Evolutionary conservation across 2,113 vertebrate genomes (phyloP).

Genomic region (Rhinichthys klamathensis): DNA sequence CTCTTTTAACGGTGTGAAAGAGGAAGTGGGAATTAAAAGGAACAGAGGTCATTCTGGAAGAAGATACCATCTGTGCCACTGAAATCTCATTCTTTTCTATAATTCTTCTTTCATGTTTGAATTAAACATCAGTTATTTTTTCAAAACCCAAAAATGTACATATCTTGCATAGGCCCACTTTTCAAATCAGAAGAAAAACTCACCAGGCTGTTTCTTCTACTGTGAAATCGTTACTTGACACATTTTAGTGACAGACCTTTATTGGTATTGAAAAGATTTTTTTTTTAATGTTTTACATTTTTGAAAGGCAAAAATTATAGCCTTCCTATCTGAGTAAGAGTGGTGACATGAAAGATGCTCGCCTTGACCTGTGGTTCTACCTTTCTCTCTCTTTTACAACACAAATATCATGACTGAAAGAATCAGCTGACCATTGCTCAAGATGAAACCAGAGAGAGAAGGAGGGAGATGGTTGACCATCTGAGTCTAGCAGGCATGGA

Average conservation of each 20-base stretch:
- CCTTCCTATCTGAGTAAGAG: background rate
- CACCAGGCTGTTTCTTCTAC: background rate
- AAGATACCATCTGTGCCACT: background rate
- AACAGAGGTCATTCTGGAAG: slow-evolving; percentile 10
- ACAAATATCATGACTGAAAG: background rate
- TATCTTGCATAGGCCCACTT: background rate
- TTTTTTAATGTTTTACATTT: background rate
- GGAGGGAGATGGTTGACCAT: background rate
- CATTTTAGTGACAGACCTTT: background rate
- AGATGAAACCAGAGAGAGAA: background rate
- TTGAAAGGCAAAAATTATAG: background rate
- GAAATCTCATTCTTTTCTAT: background rate
- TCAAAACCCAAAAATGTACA: background rate
- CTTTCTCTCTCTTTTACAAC: background rate
- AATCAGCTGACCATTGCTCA: background rate
- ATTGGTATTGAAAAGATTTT: background rate
- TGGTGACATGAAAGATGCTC: background rate
- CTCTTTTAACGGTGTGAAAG: slow-evolving; percentile 65
- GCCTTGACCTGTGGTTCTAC: background rate
- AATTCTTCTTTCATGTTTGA: background rate
- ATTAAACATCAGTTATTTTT: background rate
- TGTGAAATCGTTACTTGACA: background rate
- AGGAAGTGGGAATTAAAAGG: slow-evolving; percentile 62
- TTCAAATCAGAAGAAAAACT: background rate
- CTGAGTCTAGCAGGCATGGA: background rate